Conservation (phyloP, 1,140 invertebrate genomes). For the Adoxophyes honmai region DNA sequence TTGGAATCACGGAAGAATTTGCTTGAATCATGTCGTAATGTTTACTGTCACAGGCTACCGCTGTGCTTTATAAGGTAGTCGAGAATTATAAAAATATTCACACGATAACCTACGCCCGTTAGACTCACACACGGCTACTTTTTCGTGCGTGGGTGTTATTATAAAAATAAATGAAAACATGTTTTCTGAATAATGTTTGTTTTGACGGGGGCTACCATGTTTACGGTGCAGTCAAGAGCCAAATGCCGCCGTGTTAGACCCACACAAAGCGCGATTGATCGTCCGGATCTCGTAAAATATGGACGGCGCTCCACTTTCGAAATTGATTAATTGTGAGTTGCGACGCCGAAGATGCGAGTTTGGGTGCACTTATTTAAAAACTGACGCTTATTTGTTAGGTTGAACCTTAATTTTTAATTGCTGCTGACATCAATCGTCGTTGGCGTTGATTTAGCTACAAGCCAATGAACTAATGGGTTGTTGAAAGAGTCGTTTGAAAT, state of each 20-base stretch:
- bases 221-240: conserved; percentile 34
- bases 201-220: conserved; percentile 59
- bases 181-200: conserved; percentile 69
- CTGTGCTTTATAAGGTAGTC: conserved; percentile 15
- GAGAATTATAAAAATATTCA: conserved; percentile 32
- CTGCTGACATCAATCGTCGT: conserved; percentile 38
- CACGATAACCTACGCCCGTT: conserved; percentile 35
- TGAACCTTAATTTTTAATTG: conserved; percentile 49
- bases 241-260: conserved; percentile 62
- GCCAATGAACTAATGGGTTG: conserved; percentile 23
- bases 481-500: conserved; percentile 22
- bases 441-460: conserved; percentile 34
- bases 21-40: not conserved
- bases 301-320: conserved; percentile 53
- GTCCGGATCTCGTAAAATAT: conserved; percentile 59
- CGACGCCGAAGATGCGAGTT: conserved; percentile 34
- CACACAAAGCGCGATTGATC: conserved; percentile 72
- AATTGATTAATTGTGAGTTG: conserved; percentile 71
- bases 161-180: conserved; percentile 68
- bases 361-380: conserved; percentile 52
- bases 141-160: conserved; percentile 54
- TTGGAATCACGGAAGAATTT: not conserved
- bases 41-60: not conserved
- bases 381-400: conserved; percentile 46
- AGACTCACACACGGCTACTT: conserved; percentile 51